Conservation (phyloP, 1,140 invertebrate genomes). For the Trachelipus rathkii region DNA sequence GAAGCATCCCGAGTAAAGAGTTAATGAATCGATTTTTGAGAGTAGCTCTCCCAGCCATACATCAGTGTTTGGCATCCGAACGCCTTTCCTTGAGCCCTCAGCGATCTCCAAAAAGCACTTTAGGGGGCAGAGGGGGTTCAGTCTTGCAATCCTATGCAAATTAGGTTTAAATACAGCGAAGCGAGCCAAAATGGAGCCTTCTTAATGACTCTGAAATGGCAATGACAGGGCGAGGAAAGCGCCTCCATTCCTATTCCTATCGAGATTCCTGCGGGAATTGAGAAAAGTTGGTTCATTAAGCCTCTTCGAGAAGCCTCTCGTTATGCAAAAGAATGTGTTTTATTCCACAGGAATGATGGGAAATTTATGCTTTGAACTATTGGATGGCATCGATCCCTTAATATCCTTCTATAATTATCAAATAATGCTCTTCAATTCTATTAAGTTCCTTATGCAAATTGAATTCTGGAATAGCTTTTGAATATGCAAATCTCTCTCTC, state of each 20-base stretch:
- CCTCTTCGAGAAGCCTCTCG: background rate
- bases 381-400: background rate
- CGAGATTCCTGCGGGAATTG: slow-evolving; percentile 2
- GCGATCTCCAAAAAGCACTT: slow-evolving; percentile 36
- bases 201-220: slow-evolving; percentile 38
- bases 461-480: too few species aligned
- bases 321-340: background rate
- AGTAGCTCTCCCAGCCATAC: slow-evolving; percentile 32
- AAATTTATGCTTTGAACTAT: slow-evolving; percentile 1
- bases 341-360: background rate
- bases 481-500: background rate
- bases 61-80: slow-evolving; percentile 42
- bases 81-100: slow-evolving; percentile 27
- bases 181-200: slow-evolving; percentile 33
- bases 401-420: too few species aligned
- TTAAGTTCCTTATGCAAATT: too few species aligned
- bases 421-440: too few species aligned
- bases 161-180: slow-evolving; percentile 41
- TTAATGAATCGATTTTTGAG: slow-evolving; percentile 27
- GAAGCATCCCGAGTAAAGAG: background rate
- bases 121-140: slow-evolving; percentile 36
- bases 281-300: slow-evolving; percentile 9
- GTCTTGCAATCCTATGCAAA: slow-evolving; percentile 46
- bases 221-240: slow-evolving; percentile 36
- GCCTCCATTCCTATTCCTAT: slow-evolving; percentile 10